Evolutionary conservation across 92 coral and sea anemone species (phyloP).

Genomic region (Parazoanthus atlanticus): DNA sequence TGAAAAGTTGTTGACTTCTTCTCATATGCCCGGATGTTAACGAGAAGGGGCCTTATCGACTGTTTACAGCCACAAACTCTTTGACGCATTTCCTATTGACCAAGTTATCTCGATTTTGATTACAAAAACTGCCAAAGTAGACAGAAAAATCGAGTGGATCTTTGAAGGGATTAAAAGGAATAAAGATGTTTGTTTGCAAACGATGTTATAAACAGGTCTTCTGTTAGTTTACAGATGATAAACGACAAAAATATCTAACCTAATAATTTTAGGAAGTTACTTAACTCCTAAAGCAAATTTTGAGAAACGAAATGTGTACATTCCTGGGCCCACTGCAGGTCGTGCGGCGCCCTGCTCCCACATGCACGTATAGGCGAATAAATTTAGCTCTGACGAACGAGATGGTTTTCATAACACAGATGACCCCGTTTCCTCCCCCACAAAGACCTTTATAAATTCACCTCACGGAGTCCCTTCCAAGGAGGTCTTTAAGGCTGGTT

Average conservation of each 20-base stretch:
- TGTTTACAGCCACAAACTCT: slow-evolving; percentile 5
- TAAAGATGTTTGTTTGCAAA: slow-evolving; percentile 28
- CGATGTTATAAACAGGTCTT: slow-evolving; percentile 7
- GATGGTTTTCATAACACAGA: slow-evolving; percentile 42
- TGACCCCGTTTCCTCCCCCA: slow-evolving; percentile 37
- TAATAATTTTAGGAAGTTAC: slow-evolving; percentile 6
- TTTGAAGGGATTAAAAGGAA: slow-evolving; percentile 21
- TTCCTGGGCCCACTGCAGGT: slow-evolving; percentile 19
- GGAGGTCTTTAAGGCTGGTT: neutral
- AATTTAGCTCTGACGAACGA: slow-evolving; percentile 38
- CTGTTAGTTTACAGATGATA: slow-evolving; percentile 13
- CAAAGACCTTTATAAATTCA: slow-evolving; percentile 28
- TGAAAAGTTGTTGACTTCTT: slow-evolving; percentile 18
- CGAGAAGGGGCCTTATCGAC: neutral
- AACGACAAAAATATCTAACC: slow-evolving; percentile 7
- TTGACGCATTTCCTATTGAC: slow-evolving; percentile 43
- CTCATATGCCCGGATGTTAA: neutral
- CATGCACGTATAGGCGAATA: neutral
- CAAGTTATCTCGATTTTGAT: slow-evolving; percentile 3
- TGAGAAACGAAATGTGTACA: slow-evolving; percentile 34
- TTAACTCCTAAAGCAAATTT: slow-evolving; percentile 12
- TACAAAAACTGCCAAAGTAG: slow-evolving; percentile 21
- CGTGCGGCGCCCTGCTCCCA: neutral
- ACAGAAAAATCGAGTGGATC: slow-evolving; percentile 34
- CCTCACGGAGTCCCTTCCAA: slow-evolving; percentile 12